Evolutionary conservation across 2,113 vertebrate species (phyloP).

Genomic region (Callipepla californica): DNA sequence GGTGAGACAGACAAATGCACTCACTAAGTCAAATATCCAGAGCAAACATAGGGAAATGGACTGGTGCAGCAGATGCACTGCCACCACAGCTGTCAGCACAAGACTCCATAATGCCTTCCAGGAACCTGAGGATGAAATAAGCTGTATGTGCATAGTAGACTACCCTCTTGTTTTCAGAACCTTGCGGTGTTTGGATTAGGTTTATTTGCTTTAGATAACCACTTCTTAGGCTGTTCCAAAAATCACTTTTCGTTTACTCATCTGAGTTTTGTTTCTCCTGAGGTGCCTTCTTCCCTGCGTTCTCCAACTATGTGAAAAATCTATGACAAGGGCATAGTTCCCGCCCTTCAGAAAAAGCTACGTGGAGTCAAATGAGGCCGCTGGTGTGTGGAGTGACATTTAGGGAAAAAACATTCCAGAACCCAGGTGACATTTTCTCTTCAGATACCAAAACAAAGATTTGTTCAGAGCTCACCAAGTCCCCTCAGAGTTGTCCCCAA

Average conservation of each 20-base stretch:
- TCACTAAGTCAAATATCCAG: background rate
- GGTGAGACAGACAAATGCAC: background rate
- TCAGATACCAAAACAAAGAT: background rate
- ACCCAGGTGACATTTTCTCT: slow-evolving; percentile 47
- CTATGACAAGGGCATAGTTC: background rate
- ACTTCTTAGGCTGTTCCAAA: background rate
- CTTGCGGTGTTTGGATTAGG: background rate
- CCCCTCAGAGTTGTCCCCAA: background rate
- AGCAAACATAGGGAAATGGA: background rate
- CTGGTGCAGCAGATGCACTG: background rate
- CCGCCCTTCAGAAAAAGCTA: background rate
- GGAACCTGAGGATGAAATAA: background rate
- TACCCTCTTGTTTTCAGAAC: background rate
- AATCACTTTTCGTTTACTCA: background rate
- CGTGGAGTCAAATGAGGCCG: slow-evolving; percentile 35
- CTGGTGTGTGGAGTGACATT: slow-evolving; percentile 19
- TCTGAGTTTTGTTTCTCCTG: slow-evolving; percentile 8
- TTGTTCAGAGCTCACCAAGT: slow-evolving; percentile 20
- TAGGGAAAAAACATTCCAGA: slow-evolving; percentile 29
- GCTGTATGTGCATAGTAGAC: background rate
- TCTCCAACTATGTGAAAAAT: background rate
- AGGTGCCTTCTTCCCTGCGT: background rate
- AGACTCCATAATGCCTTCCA: background rate
- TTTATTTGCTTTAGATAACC: slow-evolving; percentile 4
- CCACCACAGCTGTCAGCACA: background rate